Base-by-base conservation (phyloP, 2,797 vertebrate species). In the Onychomys leucogaster region DNA sequence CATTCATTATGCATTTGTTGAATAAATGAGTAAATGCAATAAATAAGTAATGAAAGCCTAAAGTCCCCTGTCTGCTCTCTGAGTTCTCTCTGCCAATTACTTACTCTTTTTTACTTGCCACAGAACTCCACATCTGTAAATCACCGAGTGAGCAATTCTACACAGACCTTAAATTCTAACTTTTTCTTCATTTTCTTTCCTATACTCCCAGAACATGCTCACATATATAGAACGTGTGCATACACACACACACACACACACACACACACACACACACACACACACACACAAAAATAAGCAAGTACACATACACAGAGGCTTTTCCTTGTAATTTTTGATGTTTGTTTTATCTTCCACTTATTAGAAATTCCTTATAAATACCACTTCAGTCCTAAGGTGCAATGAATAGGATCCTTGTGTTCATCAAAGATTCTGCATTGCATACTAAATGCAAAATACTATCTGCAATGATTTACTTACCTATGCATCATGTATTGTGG, bases 11-110 rank as follows among this genome's bases (percentile, higher is more conserved):
- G 67, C 52, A 23, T 83, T 96, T 95, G 90, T 95, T 95, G 94
- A 95, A 92, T 92, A 96, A 97, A 95, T 86, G 81, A 96, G 82
- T 75, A 96, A 92, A 96, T 90, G 46, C 86, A 89, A 94, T 96
- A 95, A 96, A 96, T 95, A 94, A 98, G 81, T 95, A 92, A 97
- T 86, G 92, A 89, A 90, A 69, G 55, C 65, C 67, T 61, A 25
- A 89, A 96, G n/a, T 92, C 90, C 90, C 95, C 43, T 2, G 43
- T 75, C 89, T 94, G 69, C 55, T 89, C 49, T 87, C 84, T 37
- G 25, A 43, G 77, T 88, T 94, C 27, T 52, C 81, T n/a, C 12
- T 85, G 73, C 82, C 95, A 96, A 86, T 94, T 90, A 87, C 52
- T 92, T 83, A 65, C 61, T 65, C 61, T 85, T 61, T 97, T 89